Base-by-base conservation (phyloP, 2,797 vertebrate species). In the Peromyscus aztecus region DNA sequence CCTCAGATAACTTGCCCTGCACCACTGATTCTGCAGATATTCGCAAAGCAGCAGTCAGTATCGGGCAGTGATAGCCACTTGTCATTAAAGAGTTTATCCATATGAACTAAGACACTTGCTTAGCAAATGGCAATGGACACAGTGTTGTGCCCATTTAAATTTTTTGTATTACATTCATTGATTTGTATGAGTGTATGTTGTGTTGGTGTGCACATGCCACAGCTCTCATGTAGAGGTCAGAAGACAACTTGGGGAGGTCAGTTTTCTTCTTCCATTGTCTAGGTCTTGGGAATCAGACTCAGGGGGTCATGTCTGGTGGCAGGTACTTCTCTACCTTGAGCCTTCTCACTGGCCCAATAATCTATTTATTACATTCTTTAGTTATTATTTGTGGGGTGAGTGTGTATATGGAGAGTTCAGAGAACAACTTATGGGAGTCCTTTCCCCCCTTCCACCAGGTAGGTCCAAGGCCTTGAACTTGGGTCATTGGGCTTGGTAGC, bases 21-120 rank as follows among this genome's bases (percentile, higher is more conserved):
- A n/a, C 43, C 61, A 46, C 49, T 52, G 63, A 75, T 55, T 37
- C 93, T 89, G 8, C 52, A 40, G 87, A 4, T 34, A 46, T 52
- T 57, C 80, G 19, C 1, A 19, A 6, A 73, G 16, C 49, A 67
- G 78, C 77, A 82, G 43, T 52, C 59, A 81, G 1, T 23, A 46
- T 34, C 27, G 1, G 65, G 24, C 46, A 85, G 65, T 27, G 10
- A 40, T 21, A n/a, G 17, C 63, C 92, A 90, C 49, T 52, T 0
- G 0, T 69, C 63, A 67, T 69, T 85, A 84, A 55, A 55, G 75
- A 55, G 29, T 61, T 88, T 6, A 0, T 76, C 37, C 4, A 37
- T 75, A 61, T 83, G 94, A 69, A 86, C 55, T 90, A 67, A 80
- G 80, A 40, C 31, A 24, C 63, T 73, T 37, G 46, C 78, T 92